Conservation (phyloP, 2,113 vertebrate genomes). For the Phylloscopus whistleri region DNA sequence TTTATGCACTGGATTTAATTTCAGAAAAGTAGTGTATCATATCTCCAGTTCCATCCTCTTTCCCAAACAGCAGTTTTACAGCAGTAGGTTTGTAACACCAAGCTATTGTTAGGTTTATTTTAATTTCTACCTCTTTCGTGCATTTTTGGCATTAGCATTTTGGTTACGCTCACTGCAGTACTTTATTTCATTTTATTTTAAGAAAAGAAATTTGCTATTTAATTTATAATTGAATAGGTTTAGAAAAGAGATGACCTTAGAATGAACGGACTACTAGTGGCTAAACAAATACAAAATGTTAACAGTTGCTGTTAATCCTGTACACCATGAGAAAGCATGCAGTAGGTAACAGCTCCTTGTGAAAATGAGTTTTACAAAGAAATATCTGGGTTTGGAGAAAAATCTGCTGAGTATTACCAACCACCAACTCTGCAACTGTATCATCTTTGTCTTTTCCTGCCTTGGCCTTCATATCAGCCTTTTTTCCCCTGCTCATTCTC, state of each 20-base stretch:
- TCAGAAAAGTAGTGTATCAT: background rate
- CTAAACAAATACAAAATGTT: background rate
- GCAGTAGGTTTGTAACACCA: background rate
- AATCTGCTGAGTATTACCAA: background rate
- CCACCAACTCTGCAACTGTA: background rate
- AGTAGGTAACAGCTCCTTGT: background rate
- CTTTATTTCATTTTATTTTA: background rate
- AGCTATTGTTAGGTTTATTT: background rate
- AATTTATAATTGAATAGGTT: background rate
- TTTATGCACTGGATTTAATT: background rate
- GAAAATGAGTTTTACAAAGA: background rate
- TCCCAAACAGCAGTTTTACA: background rate
- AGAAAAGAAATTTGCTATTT: background rate
- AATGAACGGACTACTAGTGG: background rate
- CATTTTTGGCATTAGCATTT: background rate
- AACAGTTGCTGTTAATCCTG: background rate
- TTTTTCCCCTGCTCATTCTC: background rate
- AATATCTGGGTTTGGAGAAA: background rate
- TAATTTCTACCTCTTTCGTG: background rate
- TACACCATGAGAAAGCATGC: rapidly evolving
- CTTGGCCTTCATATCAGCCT: background rate
- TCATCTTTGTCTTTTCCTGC: background rate
- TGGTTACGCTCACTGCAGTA: background rate
- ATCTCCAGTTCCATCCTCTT: background rate
- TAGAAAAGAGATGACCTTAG: background rate